Base-by-base conservation (phyloP, 2,888 invertebrate species). In the Callosobruchus maculatus region DNA sequence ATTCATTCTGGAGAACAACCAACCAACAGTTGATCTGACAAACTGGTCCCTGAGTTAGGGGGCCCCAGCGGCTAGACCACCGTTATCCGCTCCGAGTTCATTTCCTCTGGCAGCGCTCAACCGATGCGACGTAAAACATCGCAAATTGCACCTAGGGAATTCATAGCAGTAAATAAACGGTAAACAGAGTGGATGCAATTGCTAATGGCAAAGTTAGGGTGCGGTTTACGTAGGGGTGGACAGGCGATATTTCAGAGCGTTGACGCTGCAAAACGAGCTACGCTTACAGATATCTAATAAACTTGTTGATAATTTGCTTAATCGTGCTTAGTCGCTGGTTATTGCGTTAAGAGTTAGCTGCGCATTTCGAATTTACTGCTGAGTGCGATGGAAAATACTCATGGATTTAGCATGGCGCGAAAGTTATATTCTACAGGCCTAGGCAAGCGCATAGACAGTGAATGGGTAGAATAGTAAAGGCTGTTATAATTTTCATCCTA, bases 231-330 rank as follows among this genome's bases (percentile, higher is more conserved):
- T 9, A 20, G 5, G 1, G 26, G 70, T n/a, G 22, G 68, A 70
- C 70, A 22, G 70, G 70, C 70, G 22, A 70, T 70, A 70, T 26
- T 70, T 70, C 68, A 21, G 9, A 0, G 5, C 7, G 68, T 68
- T 68, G 68, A 21, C 22, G 68, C 21, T 22, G 20, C 68, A 5
- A 20, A 68, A 21, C 22, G 21, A 21, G 68, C 68, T 1, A 21
- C 20, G 68, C 20, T 21, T 20, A 68, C 22, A 68, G 71, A 70
- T 67, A 22, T 22, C 71, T 74, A 75, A 74, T 75, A 72, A 74
- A 74, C 74, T 75, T 71, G 74, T 74, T 74, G 70, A 74, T 76
- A 74, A 74, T 74, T 76, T 67, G 72, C 73, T 73, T 74, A 76
- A 76, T 76, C 71, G 73, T 72, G 49, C 49, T 7, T 49, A 49